phyloP scores from a whole-genome alignment of 2,113 vertebrate genomes.

The Chrysochloris asiatica region DNA sequence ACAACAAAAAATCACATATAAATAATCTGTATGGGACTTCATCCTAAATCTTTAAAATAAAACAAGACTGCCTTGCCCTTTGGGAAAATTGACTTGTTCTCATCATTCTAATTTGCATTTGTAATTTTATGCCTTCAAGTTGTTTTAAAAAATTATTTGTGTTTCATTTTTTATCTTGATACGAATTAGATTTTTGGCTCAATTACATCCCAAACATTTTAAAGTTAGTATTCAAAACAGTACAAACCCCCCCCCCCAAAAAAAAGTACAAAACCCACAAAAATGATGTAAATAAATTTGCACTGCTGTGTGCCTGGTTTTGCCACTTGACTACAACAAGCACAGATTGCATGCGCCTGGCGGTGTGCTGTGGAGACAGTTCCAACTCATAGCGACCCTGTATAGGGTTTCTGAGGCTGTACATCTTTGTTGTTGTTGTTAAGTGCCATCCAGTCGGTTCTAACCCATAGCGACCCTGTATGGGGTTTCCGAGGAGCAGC shows the following conservation, averaged over 20 bases:
- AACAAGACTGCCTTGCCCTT: neutral
- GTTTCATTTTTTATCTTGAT: neutral
- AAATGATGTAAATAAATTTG: too few relatives aligned
- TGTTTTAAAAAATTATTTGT: neutral
- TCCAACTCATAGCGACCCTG: too few relatives aligned
- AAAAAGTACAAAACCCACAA: neutral
- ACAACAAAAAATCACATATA: neutral
- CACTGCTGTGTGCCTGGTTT: neutral
- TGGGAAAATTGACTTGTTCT: neutral
- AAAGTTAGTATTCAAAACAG: neutral
- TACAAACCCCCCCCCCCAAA: too few relatives aligned
- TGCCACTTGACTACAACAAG: neutral
- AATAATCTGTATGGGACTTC: neutral
- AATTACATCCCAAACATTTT: neutral
- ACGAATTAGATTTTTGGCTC: neutral
- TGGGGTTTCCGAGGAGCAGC: too few relatives aligned
- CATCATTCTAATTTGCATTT: neutral
- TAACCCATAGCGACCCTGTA: too few relatives aligned
- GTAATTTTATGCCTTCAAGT: neutral
- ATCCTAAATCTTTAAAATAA: neutral
- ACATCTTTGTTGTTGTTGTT: too few relatives aligned
- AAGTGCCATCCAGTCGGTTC: too few relatives aligned
- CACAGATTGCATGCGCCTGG: too few relatives aligned
- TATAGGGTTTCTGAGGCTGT: too few relatives aligned
- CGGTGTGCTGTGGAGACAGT: too few relatives aligned